Evolutionary conservation across 2,797 vertebrate species (phyloP).

Genomic region (Coregonus sp.): DNA sequence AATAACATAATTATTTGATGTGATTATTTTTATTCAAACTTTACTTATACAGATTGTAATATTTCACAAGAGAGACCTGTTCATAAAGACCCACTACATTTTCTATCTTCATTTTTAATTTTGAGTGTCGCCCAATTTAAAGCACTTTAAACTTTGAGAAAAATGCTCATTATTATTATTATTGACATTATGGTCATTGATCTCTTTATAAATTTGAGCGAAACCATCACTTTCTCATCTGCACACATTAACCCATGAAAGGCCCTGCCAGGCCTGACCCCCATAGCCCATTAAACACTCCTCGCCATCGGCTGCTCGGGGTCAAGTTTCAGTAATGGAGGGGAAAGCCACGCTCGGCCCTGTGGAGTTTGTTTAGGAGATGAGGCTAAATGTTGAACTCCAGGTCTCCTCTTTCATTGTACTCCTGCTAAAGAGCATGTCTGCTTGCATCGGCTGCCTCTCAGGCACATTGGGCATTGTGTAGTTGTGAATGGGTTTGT

Average conservation of each 20-base stretch:
- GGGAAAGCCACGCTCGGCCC: conserved; percentile 51
- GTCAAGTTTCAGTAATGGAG: conserved; percentile 66
- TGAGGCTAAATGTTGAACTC: conserved; percentile 70
- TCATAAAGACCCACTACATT: background rate
- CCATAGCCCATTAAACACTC: conserved; percentile 73
- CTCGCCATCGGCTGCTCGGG: conserved; percentile 59
- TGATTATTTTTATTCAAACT: background rate
- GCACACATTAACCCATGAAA: conserved; percentile 15
- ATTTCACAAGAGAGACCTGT: background rate
- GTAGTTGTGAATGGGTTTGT: conserved; percentile 55
- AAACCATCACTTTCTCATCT: background rate
- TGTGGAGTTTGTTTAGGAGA: conserved; percentile 77
- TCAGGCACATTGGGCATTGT: conserved; percentile 63
- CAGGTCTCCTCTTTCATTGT: conserved; percentile 68
- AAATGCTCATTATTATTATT: background rate
- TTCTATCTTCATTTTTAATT: background rate
- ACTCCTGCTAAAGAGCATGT: conserved; percentile 59
- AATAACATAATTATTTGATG: background rate
- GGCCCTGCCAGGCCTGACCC: conserved; percentile 37
- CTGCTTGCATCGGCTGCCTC: conserved; percentile 53
- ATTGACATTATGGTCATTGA: background rate
- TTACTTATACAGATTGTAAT: background rate
- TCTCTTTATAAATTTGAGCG: background rate
- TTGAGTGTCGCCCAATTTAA: background rate
- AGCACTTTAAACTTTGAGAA: background rate